Evolutionary conservation across 2,797 vertebrate genomes (phyloP).

Genomic region (Sebastes diploproa): DNA sequence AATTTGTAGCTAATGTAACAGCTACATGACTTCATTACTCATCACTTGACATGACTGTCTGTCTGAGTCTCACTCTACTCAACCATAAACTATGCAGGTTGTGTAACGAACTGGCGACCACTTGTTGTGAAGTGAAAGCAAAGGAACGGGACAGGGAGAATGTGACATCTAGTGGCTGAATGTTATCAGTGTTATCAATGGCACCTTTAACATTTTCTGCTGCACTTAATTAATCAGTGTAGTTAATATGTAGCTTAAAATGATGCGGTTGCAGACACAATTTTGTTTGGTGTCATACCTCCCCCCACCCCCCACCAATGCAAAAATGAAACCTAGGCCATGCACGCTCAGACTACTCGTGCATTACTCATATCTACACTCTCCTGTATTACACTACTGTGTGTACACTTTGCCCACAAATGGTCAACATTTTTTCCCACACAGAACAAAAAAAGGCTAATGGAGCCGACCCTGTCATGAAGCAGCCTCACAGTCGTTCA

Average conservation of each 20-base stretch:
- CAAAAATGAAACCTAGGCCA: neutral
- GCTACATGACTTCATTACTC: no score
- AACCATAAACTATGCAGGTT: no score
- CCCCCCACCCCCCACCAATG: neutral
- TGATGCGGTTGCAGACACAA: neutral
- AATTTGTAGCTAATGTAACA: no score
- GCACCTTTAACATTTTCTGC: neutral
- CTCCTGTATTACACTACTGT: neutral
- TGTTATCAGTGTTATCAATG: no score
- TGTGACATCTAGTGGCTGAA: no score
- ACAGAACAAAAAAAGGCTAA: conserved; percentile 38
- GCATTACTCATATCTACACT: conserved; percentile 5
- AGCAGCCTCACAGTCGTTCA: neutral
- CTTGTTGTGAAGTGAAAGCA: no score
- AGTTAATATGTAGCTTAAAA: neutral
- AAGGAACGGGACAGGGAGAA: no score
- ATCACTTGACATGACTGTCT: no score
- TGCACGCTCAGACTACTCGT: neutral
- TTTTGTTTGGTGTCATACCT: neutral
- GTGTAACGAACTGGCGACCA: no score
- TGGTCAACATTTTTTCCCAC: neutral
- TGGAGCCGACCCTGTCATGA: conserved; percentile 9
- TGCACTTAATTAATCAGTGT: neutral
- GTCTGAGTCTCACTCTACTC: no score
- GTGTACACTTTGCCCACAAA: conserved; percentile 23